These are phyloP conservation scores for Cosmorhoe ocellata DNA, from an alignment of 2,888 invertebrate species.

Conservation along the genomic window DNA sequence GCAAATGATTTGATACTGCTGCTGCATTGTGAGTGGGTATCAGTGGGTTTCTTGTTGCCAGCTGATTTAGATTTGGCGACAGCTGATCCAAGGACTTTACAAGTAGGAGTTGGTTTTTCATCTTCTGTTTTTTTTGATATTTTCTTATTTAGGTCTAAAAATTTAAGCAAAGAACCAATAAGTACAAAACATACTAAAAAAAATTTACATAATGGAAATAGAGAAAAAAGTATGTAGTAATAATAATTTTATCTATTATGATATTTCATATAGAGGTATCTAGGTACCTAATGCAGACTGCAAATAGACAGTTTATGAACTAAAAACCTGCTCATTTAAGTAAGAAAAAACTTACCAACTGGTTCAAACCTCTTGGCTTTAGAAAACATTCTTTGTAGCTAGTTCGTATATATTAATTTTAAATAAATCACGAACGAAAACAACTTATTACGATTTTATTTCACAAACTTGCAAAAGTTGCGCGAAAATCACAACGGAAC, in stretches of 20 bases:
- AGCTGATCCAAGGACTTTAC: slow-evolving; percentile 29
- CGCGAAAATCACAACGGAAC: too few relatives aligned
- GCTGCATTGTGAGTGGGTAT: slow-evolving; percentile 65
- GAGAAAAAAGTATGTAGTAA: too few relatives aligned
- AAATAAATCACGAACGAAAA: neutral
- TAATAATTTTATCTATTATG: too few relatives aligned
- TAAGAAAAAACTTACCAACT: slow-evolving; percentile 53
- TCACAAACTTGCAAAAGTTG: slow-evolving; percentile 11
- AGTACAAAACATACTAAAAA: too few relatives aligned
- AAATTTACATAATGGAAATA: too few relatives aligned
- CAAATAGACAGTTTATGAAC: too few relatives aligned
- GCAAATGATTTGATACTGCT: slow-evolving; percentile 66
- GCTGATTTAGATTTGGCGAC: slow-evolving; percentile 14
- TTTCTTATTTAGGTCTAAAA: slow-evolving; percentile 25
- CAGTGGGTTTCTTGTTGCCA: slow-evolving; percentile 33
- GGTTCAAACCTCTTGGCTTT: slow-evolving; percentile 75
- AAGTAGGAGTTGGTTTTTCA: slow-evolving; percentile 38
- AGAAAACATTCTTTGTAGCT: slow-evolving; percentile 63
- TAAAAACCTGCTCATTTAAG: neutral
- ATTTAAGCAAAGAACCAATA: too few relatives aligned
- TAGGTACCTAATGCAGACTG: too few relatives aligned
- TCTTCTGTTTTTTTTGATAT: slow-evolving; percentile 45
- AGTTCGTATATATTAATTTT: neutral
- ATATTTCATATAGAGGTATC: too few relatives aligned
- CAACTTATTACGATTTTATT: neutral